Base-by-base conservation (phyloP, 2,797 vertebrate genomes). In the Siniperca obscura region DNA sequence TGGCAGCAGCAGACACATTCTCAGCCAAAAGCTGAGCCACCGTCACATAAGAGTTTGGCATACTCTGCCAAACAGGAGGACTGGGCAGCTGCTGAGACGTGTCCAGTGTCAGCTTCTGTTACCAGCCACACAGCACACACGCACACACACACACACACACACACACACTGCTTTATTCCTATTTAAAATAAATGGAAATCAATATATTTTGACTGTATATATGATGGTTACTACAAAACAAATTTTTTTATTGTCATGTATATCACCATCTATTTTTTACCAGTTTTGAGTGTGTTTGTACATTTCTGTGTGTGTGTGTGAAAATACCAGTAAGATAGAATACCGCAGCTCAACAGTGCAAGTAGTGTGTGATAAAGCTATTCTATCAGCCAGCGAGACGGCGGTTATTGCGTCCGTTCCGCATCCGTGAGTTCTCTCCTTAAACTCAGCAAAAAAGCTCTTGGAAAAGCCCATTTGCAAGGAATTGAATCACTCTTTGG, bases 331-430 rank as follows among this genome's bases (percentile, higher is more conserved):
- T 34, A 48, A 83, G 76, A 89, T 68, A 73, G 76, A 87, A 82
- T 74, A 66, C 40, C 36, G 13, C 42, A 73, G 80, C 77, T 88
- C 85, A 82, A 50, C 83, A 81, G 87, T 57, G 74, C 88, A 91
- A 87, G 83, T 86, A 88, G 88, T 87, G 79, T 90, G 86, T 90
- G 90, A 93, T 93, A 86, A 94, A 94, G 87, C 87, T 88, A 60
- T 91, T 89, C 91, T 84, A 89, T 93, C 89, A 84, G 84, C 74
- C 71, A 62, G 74, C 25, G 50, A 87, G 90, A 86, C 27, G 22
- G 78, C 34, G 12, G 90, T 85, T 91, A 91, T 91, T 91, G 90
- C 89, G 91, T 92, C 89, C 59, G 83, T 93, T 94, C 89, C 72
- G 48, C 88, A 83, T 91, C 90, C 66, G 70, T 89, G 88, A 89